phyloP scores from a whole-genome alignment of 2,888 invertebrate species.

The Eupithecia subfuscata region DNA sequence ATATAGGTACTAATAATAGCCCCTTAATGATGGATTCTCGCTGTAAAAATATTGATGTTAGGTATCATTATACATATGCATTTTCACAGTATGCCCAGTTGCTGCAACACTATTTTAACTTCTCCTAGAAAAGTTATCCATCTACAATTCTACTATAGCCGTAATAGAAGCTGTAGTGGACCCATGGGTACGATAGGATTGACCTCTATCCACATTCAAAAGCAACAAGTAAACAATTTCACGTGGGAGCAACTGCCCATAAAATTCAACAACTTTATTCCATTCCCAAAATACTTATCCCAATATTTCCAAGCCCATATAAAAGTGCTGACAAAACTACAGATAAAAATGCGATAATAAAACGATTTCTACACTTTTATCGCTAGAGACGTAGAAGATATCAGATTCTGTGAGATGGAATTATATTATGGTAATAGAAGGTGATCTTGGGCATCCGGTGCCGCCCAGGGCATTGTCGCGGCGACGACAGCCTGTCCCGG shows the following conservation, averaged over 20 bases:
- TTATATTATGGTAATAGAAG: constrained; percentile 68
- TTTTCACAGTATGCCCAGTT: neutral
- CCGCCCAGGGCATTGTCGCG: constrained; percentile 60
- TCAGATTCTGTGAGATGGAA: constrained; percentile 50
- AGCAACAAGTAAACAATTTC: constrained; percentile 22
- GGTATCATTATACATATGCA: neutral
- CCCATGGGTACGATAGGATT: neutral
- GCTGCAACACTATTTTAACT: neutral
- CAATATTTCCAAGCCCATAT: constrained; percentile 37
- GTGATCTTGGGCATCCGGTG: constrained; percentile 66
- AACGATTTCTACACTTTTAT: constrained; percentile 40
- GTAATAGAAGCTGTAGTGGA: neutral
- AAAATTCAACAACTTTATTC: constrained; percentile 44
- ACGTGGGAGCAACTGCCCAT: constrained; percentile 41
- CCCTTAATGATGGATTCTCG: neutral
- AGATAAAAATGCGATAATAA: constrained; percentile 44
- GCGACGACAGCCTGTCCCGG: constrained; percentile 52
- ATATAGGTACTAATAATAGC: too few relatives aligned
- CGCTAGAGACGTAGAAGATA: constrained; percentile 47
- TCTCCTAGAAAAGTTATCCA: neutral
- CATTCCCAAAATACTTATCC: constrained; percentile 37
- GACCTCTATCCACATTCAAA: neutral
- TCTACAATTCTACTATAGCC: neutral
- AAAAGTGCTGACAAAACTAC: constrained; percentile 45
- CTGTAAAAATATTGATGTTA: neutral